phyloP scores from a whole-genome alignment of 2,888 invertebrate species.

The Eilema caniola region DNA sequence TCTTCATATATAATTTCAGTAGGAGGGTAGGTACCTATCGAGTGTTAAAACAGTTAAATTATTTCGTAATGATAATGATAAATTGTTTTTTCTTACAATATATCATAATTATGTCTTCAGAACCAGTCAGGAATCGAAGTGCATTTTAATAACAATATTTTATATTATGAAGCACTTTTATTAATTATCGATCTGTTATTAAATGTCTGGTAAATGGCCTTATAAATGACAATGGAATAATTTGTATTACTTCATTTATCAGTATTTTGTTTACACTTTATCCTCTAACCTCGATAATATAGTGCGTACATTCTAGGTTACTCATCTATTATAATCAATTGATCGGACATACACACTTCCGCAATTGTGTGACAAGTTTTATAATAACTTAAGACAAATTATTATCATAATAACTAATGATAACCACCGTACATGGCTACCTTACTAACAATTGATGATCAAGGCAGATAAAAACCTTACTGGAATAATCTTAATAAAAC shows the following conservation, averaged over 20 bases:
- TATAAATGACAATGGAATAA: slow-evolving; percentile 32
- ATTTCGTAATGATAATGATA: neutral
- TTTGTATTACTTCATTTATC: slow-evolving; percentile 36
- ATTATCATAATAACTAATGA: neutral
- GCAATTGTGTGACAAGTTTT: neutral
- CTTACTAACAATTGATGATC: neutral
- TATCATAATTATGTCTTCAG: neutral
- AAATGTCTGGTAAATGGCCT: neutral
- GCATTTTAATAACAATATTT: neutral
- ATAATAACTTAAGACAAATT: neutral
- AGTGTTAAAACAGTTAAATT: neutral
- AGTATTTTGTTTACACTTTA: slow-evolving; percentile 34
- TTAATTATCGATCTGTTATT: neutral
- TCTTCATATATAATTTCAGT: neutral
- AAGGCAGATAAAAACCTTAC: neutral
- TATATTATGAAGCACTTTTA: neutral
- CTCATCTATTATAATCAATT: slow-evolving; percentile 26
- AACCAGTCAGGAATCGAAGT: neutral
- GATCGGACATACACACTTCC: slow-evolving; percentile 18
- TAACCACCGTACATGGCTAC: neutral
- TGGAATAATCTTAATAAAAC: too few relatives aligned
- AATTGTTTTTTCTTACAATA: neutral
- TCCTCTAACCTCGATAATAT: slow-evolving; percentile 28
- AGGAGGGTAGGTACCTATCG: neutral
- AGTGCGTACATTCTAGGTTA: slow-evolving; percentile 18